Base-by-base conservation (phyloP, 2,113 vertebrate genomes). In the Austrofundulus limnaeus region DNA sequence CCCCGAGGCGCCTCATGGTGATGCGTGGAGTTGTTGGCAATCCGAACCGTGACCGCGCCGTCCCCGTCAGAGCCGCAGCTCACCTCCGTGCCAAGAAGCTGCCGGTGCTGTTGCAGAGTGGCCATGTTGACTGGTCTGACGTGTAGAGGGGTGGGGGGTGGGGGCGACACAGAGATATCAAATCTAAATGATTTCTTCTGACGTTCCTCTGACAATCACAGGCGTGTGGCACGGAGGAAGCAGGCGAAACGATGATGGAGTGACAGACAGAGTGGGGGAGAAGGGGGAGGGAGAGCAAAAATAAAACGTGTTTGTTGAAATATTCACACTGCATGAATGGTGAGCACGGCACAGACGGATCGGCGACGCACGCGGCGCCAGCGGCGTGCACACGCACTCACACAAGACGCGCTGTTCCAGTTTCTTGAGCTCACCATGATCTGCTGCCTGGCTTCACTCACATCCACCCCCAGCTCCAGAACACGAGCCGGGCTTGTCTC, bases 21-120 rank as follows among this genome's bases (percentile, higher is more conserved):
- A 63, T 37, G 89, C 37, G 90, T 66, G 13, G 66, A 71, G 54
- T 68, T 74, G 79, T 89, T 90, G 77, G 90, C 88, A 78, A 98
- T 94, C 69, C 89, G 94, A 86, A 98, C 95, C 51, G 94, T 94
- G 85, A 92, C 91, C 64, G 83, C 84, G 37, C 93, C 93, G 66
- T 95, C 95, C 63, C 94, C 93, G 78, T 94, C 92, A 57, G 94
- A 92, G 88, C 94, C 94, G 72, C 95, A 96, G 85, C 94, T 95
- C 86, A 95, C 96, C 92, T 97, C 95, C 37, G 96, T 96, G 91
- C 92, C 90, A 52, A 92, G 95, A 87, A 94, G 94, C 92, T 92
- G 93, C 87, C 93, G 95, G 88, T 94, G 94, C 78, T 94, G 94
- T 63, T 87, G 88, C 83, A 91, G 92, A 81, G 94, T 94, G 88